Percentiles rank a stretch among this genome's conserved stretches.
Evolutionary conservation across 2,797 vertebrate species (phyloP).

Genomic region (Geotria australis): DNA sequence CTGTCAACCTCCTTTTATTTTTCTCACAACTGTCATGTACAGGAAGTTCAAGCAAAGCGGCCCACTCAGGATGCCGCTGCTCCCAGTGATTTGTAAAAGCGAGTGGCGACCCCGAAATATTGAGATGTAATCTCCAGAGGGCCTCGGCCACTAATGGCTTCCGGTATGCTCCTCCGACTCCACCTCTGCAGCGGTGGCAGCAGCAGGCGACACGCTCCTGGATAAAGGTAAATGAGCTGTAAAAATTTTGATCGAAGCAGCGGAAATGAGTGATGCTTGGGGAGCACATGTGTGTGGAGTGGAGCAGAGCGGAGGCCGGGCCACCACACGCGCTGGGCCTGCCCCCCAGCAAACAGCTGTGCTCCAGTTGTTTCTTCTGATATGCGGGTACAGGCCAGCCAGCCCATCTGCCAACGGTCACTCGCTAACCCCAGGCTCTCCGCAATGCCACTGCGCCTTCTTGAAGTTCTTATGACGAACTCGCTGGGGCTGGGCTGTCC

Average conservation of each 20-base stretch:
- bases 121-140: background rate
- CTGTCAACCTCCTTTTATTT: too few relatives aligned
- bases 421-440: background rate
- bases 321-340: background rate
- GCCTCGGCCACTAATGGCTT: background rate
- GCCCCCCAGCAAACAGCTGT: background rate
- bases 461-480: too few relatives aligned
- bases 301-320: too few relatives aligned
- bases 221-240: background rate
- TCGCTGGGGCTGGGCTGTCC: too few relatives aligned
- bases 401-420: background rate
- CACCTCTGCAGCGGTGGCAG: too few relatives aligned
- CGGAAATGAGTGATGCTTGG: background rate
- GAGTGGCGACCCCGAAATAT: background rate
- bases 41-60: background rate
- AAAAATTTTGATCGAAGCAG: background rate
- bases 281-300: background rate
- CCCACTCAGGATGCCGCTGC: background rate
- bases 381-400: background rate
- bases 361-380: background rate
- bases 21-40: background rate
- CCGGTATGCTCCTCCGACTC: background rate
- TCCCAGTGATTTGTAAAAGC: background rate
- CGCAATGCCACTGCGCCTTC: too few relatives aligned
- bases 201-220: background rate